Evolutionary conservation across 2,797 vertebrate genomes (phyloP), one percentile per base, ranked within the genome.

Genomic region (Sebastes iracundus): DNA sequence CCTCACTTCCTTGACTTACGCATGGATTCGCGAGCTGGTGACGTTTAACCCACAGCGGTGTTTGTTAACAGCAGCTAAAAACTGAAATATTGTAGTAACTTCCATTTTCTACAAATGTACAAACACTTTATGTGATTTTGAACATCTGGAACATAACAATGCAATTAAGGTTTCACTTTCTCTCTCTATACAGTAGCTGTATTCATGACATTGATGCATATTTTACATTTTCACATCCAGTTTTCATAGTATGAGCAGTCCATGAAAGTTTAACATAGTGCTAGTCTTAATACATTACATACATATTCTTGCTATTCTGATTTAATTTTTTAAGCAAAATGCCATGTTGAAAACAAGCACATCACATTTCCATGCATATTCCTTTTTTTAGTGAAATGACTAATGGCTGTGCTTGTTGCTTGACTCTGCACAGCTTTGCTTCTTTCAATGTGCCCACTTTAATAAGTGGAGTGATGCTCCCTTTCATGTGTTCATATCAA

Each of bases 401-500:
- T 72, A 81, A 80, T 74, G 68, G 35, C 32, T 61, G 32, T 60
- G n/a, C 82, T 68, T 84, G 75, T 79, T 75, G 82, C 68, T 81
- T 38, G 13, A 22, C 69, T 77, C 62, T 68, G 5, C 22, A 4
- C 60, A 35, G 25, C 65, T 59, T 56, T 75, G 2, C 18, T 27
- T 71, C 77, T 64, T 62, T 46, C 8, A 72, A 60, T 35, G 22
- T 3, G 27, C 61, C 69, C 66, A n/a, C 70, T 75, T 85, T 85
- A 82, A 82, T 70, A 64, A 86, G 67, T 13, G 46, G 67, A 77
- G 52, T 16, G 46, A 77, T 27, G 66, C 69, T 79, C n/a, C 58
- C 66, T 89, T 91, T 88, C 73, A 86, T 80, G 70, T 84, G 72
- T 79, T 81, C 72, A 77, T 84, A 83, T 90, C 67, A 88, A 87